Evolutionary conservation across 2,888 invertebrate genomes (phyloP), one percentile per base, ranked within the genome.

Genomic region (Mesopsocus fuscifrons): DNA sequence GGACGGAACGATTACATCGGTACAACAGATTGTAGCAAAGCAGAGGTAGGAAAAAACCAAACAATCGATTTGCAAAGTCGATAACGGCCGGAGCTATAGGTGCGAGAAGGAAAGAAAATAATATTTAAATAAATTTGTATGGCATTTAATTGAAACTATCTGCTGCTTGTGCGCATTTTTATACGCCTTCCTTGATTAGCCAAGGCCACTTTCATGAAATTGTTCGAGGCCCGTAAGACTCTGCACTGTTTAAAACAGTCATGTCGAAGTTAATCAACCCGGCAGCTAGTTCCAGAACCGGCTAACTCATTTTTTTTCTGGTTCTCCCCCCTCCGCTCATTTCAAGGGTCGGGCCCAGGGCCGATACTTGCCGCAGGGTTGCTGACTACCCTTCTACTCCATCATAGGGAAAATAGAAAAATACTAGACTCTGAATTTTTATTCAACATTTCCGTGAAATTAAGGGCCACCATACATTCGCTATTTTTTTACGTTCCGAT

Each of bases 91-190:
- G 20, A 16, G 33, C 15, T 16, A 16, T 16, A 15, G 17, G 15
- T 16, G 21, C n/a, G 21, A 20, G 20, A 38, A 38, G 20, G 38
- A 38, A n/a, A 38, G 38, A 38, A 38, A 38, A 38, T 38, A 38
- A 20, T 38, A 38, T 38, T 38, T 38, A 38, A 38, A 38, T 38
- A 38, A 38, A 38, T 38, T 38, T 38, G 38, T 38, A 38, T 38
- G 38, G 38, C 20, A 38, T 38, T 21, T 38, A 38, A 38, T 38
- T 38, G 38, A 38, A 38, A 38, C 38, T 38, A 38, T 38, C 38
- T 38, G 38, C 38, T 38, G 38, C 38, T 38, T 38, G 15, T 38
- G 38, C 38, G 38, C 38, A 38, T 38, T 38, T 38, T 38, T 38
- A 38, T 38, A 38, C 38, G 38, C 38, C 38, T 38, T 38, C 20